A percentile compares a stretch with the other conserved stretches of the same genome.
These are phyloP conservation scores for Schizopygopsis malacanthus DNA, from an alignment of 2,797 vertebrate genomes.

Conservation along the genomic window DNA sequence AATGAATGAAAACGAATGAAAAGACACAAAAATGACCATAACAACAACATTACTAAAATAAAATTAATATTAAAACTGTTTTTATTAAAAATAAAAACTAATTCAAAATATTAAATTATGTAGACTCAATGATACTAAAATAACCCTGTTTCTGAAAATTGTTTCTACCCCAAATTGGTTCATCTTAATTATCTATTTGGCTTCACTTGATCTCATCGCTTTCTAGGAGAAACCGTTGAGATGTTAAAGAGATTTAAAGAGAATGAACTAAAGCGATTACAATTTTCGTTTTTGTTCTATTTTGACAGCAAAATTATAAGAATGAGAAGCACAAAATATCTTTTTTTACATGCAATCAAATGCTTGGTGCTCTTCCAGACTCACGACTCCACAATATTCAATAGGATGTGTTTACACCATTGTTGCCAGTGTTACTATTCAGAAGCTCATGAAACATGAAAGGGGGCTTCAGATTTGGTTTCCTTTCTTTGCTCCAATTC, in stretches of 20 bases:
- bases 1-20: not conserved
- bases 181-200: not conserved
- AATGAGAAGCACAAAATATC: not conserved
- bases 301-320: not conserved
- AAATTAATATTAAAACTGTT: not conserved
- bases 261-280: not conserved
- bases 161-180: not conserved
- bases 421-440: conserved; percentile 43
- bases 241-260: not conserved
- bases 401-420: not conserved
- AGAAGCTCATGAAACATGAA: conserved; percentile 46
- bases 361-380: not conserved
- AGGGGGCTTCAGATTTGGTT: conserved; percentile 39
- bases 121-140: not conserved
- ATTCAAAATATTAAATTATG: not conserved
- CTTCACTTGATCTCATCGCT: not conserved
- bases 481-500: conserved; percentile 44
- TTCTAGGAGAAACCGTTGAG: not conserved
- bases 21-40: not conserved
- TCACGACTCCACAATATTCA: not conserved
- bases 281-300: not conserved
- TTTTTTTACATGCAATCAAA: not conserved
- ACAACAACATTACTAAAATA: not conserved
- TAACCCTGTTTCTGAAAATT: not conserved
- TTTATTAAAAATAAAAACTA: not conserved